Base-by-base conservation (phyloP, 2,113 vertebrate species). In the Leucoraja erinaceus region DNA sequence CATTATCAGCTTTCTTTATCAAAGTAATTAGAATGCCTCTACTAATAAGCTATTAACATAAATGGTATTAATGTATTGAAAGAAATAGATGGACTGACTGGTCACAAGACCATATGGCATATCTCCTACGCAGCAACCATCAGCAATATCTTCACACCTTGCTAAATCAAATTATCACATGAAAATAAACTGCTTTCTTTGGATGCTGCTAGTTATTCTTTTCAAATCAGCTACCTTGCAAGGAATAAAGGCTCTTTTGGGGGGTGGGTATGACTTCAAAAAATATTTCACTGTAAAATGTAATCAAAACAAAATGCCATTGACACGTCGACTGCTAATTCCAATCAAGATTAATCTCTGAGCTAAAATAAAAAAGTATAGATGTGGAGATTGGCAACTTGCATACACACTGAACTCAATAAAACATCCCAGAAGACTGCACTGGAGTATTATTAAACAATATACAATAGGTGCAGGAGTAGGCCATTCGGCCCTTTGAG, bases 101-200 rank as follows among this genome's bases (percentile, higher is more conserved):
- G 66, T 70, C 68, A 54, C 90, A 91, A 28, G 33, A 72, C 33
- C 90, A 90, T 91, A 91, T 91, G 90, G 68, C 68, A 91, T 5
- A 61, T 91, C 31, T 54, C 90, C 66, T 72, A 72, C 38, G 47
- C 38, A 22, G 33, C 66, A 91, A 91, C 66, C 22, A 22, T 54
- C 68, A 91, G 66, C 66, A 91, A 72, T 91, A 72, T 25, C 68
- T 91, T 72, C 31, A 72, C 90, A 91, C 18, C 33, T 91, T 91
- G 61, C 90, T 70, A 91, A 91, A 38, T 91, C 90, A 91, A 72
- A 72, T 72, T 47, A 90, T 68, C 31, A 90, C 66, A 90, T 70
- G 66, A 90, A 90, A 90, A 70, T 70, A 54, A 90, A 91, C 70
- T 72, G 90, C 90, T 70, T 91, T 66, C 66, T 72, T 16, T 33